Evolutionary conservation across 2,888 invertebrate species (phyloP).

Genomic region (Flexamia atlantica): DNA sequence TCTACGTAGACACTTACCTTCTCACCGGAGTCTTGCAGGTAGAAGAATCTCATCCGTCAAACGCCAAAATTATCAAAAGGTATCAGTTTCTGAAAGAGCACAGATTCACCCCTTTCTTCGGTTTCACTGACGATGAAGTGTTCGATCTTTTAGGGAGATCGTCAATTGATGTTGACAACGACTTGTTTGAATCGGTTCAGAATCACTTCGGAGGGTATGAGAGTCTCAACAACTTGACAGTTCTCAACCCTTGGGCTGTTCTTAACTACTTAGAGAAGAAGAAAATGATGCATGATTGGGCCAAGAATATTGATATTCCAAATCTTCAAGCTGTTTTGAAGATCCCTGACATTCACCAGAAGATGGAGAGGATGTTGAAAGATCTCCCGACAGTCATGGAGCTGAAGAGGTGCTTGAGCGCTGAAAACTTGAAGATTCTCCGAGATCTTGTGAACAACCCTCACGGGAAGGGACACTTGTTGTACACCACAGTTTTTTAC

Average conservation of each 20-base stretch:
- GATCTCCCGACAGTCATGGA: conserved; percentile 17
- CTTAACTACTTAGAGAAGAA: conserved; percentile 5
- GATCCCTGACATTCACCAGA: conserved; percentile 11
- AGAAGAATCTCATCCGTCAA: conserved; percentile 24
- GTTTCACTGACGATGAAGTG: conserved; percentile 12
- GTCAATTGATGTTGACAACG: conserved; percentile 13
- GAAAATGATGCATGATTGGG: conserved; percentile 12
- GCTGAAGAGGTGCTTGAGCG: neutral
- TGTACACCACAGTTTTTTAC: conserved; percentile 20
- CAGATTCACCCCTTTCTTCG: conserved; percentile 1
- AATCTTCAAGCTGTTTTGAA: neutral
- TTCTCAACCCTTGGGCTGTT: conserved; percentile 18
- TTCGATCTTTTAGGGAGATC: conserved; percentile 26
- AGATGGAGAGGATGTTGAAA: conserved; percentile 26
- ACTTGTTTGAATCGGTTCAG: neutral
- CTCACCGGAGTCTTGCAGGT: conserved; percentile 6
- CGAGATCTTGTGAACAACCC: conserved; percentile 6
- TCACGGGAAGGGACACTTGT: conserved; percentile 1
- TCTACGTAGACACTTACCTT: conserved; percentile 22
- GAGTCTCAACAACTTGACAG: neutral
- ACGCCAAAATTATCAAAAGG: conserved; percentile 9
- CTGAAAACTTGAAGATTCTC: neutral
- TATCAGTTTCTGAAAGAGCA: conserved; percentile 10
- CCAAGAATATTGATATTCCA: neutral
- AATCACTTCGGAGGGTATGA: conserved; percentile 22